These are phyloP conservation scores for Callitettix versicolor DNA, from an alignment of 1,140 invertebrate species.

Conservation along the genomic window DNA sequence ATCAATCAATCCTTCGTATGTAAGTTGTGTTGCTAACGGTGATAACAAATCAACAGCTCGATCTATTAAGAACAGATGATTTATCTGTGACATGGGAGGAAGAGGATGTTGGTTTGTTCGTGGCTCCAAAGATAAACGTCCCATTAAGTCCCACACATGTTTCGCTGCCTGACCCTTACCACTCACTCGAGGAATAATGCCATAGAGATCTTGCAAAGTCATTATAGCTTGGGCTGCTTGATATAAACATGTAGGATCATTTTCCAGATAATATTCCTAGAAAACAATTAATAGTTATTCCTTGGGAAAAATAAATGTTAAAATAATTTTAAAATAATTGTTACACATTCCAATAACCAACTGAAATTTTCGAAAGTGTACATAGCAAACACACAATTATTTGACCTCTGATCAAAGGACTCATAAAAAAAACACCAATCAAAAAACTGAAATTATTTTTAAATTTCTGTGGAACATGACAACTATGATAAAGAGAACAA, in stretches of 20 bases:
- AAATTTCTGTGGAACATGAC: no score
- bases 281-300: slow-evolving; percentile 23
- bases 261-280: slow-evolving; percentile 74
- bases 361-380: no score
- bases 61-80: slow-evolving; percentile 82
- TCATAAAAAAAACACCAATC: no score
- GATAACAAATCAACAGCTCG: slow-evolving; percentile 84
- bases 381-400: no score
- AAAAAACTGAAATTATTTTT: no score
- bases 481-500: no score
- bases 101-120: slow-evolving; percentile 40
- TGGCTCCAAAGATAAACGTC: slow-evolving; percentile 63
- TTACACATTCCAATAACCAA: no score
- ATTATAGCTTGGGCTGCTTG: slow-evolving; percentile 81
- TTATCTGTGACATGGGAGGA: slow-evolving; percentile 54
- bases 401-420: no score
- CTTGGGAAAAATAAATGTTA: no score
- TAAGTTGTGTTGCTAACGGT: slow-evolving; percentile 86
- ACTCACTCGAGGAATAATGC: slow-evolving; percentile 77
- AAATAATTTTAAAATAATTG: no score
- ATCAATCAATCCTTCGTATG: slow-evolving; percentile 95
- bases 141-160: slow-evolving; percentile 80
- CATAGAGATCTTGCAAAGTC: slow-evolving; percentile 77
- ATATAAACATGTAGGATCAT: slow-evolving; percentile 78
- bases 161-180: slow-evolving; percentile 83